Conservation (phyloP, 2,113 vertebrate genomes). For the Puntigrus tetrazona region DNA sequence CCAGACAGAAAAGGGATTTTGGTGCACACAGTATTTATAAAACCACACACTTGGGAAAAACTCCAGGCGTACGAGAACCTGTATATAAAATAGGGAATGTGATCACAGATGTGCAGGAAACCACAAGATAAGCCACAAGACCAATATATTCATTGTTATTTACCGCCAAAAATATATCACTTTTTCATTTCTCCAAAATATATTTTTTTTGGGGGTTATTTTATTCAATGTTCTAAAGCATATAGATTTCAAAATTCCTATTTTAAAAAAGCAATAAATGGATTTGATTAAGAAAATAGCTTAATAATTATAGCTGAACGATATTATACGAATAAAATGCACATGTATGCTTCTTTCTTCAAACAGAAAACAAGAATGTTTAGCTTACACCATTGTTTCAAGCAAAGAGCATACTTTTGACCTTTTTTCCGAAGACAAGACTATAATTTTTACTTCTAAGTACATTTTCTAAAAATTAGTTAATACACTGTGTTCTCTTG, state of each 20-base stretch:
- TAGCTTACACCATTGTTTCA: too few relatives aligned
- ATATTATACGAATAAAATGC: neutral
- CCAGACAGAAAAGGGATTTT: neutral
- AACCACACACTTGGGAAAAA: neutral
- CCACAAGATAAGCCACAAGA: neutral
- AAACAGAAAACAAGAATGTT: too few relatives aligned
- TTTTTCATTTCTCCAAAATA: neutral
- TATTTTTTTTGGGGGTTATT: neutral
- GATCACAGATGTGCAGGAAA: neutral
- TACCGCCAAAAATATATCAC: neutral
- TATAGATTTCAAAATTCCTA: neutral
- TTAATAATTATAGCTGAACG: neutral
- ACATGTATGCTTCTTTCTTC: neutral
- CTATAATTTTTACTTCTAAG: too few relatives aligned
- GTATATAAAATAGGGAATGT: neutral
- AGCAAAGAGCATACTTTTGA: too few relatives aligned
- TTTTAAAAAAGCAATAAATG: neutral
- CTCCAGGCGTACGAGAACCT: neutral
- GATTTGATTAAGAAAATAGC: neutral
- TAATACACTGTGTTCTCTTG: conserved; percentile 2
- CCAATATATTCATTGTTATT: neutral
- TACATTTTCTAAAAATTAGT: too few relatives aligned
- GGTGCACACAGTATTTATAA: neutral
- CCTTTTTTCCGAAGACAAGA: too few relatives aligned
- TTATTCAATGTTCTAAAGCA: neutral